A percentile compares a stretch with the other conserved stretches of the same genome.
These are phyloP conservation scores for Sphenodon punctatus DNA, from an alignment of 2,797 vertebrate species.

Conservation along the genomic window DNA sequence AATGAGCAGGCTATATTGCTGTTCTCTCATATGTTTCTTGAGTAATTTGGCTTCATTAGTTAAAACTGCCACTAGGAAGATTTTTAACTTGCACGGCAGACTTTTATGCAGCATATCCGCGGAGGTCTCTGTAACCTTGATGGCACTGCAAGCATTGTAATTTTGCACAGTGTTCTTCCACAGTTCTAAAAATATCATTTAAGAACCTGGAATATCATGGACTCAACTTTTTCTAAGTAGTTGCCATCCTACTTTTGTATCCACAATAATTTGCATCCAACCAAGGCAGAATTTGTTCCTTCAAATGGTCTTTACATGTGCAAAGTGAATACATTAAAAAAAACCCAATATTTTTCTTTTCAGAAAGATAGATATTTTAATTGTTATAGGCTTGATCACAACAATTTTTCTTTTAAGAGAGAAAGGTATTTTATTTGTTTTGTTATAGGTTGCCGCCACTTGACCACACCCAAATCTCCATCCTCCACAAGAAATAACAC, in stretches of 20 bases:
- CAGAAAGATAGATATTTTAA: no score
- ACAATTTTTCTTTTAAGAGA: no score
- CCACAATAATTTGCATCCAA: no score
- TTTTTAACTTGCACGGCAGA: background rate
- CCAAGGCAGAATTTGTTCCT: background rate
- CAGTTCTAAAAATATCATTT: background rate
- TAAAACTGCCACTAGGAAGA: background rate
- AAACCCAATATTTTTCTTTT: no score
- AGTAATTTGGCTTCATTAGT: slow-evolving; percentile 26
- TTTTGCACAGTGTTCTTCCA: background rate
- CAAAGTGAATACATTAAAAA: background rate
- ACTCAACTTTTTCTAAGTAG: background rate
- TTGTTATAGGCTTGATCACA: no score
- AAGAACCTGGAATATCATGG: background rate
- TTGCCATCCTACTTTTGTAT: background rate
- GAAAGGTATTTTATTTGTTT: no score
- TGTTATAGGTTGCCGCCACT: no score
- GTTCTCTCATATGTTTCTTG: background rate
- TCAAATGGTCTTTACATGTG: background rate
- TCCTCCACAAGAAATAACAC: no score
- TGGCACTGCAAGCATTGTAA: background rate
- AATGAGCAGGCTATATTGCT: background rate
- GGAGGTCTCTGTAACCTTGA: background rate
- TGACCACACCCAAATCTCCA: no score
- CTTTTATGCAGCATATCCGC: background rate